Base-by-base conservation (phyloP, 2,888 invertebrate genomes). In the Andrena bucephala region DNA sequence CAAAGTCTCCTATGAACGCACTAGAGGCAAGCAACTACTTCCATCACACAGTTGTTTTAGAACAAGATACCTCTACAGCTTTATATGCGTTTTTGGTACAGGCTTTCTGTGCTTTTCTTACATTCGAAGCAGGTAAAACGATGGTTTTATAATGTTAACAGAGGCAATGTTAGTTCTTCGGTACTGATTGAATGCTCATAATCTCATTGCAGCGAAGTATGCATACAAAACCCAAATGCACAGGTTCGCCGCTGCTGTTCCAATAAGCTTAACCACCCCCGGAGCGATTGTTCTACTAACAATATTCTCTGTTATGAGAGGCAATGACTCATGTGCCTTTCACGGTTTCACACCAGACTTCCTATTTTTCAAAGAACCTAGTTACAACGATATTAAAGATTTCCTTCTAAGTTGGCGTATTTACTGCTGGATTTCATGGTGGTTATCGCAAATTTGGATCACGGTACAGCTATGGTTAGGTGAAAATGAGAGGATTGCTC, bases 181-280 rank as follows among this genome's bases (percentile, higher is more conserved):
- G 48, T 63, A 20, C 48, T 13, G 16, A 29, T 16, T 48, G 67
- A 33, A 24, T 31, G 36, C 31, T 69, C 54, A 54, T 20, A 67
- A 48, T 82, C 20, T 60, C 8, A 42, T 87, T 89, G 77, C 92
- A 94, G 95, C 96, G 4, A 98, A 98, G 94, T 97, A 98, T 87
- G 97, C 98, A 0, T 98, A 98, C 94, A 97, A 97, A 95, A 97
- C 98, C 84, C 96, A 97, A 92, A 98, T 99, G 92, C 98, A 99
- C 93, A 96, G 96, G 72, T 97, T 98, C 92, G 97, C 98, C 89
- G 98, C 97, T 90, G 97, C 98, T 0, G 95, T 98, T 82, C 98
- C 99, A 0, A 94, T 98, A 57, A 96, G 95, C 89, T 94, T 99
- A 13, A 96, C 96, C 0, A 96, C 97, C 0, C 98, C 98, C 0